Evolutionary conservation across 1,140 invertebrate species (phyloP), one percentile per base, ranked within the genome.

Genomic region (Lutraria rhynchaena): DNA sequence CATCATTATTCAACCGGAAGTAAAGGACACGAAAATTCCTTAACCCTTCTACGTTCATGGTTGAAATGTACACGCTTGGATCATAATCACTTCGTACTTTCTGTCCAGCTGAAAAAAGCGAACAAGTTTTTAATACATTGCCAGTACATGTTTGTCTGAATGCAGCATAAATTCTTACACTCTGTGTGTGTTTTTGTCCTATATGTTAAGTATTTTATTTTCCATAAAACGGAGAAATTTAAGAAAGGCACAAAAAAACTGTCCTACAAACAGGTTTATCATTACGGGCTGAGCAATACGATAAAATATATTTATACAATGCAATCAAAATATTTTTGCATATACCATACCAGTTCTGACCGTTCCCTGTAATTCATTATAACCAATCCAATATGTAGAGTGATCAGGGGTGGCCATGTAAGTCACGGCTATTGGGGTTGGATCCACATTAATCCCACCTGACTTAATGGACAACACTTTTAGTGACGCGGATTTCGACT

Each of bases 371-470:
- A 70, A 60, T 58, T 11, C 44, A 19, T 53, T 3, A 9, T 46
- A 46, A 31, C 44, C 76, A 60, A 80, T 53, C 76, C 76, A 80
- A n/a, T 70, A 49, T 1, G 51, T 57, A n/a, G 63, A 70, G 17
- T 80, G 76, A 29, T 69, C 61, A n/a, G 63, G 35, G 29, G 53
- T 53, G 2, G 49, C 63, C n/a, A 24, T 31, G 24, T 80, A 80
- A 4, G 19, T n/a, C 7, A 80, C 65, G 11, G 61, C 31, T 4
- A 80, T 15, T n/a, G 17, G 57, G 15, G 60, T 61, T n/a, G 46
- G 31, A 33, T 33, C 37, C 4, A 17, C n/a, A 17, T 31, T 31
- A 27, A 44, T 13, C 17, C 35, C 63, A 9, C 29, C 15, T 31
- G 76, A 57, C 22, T 46, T 24, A 0, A 61, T 80, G 7, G 35